phyloP scores from a whole-genome alignment of 2,888 invertebrate genomes.

The Scaptomyza reducta region DNA sequence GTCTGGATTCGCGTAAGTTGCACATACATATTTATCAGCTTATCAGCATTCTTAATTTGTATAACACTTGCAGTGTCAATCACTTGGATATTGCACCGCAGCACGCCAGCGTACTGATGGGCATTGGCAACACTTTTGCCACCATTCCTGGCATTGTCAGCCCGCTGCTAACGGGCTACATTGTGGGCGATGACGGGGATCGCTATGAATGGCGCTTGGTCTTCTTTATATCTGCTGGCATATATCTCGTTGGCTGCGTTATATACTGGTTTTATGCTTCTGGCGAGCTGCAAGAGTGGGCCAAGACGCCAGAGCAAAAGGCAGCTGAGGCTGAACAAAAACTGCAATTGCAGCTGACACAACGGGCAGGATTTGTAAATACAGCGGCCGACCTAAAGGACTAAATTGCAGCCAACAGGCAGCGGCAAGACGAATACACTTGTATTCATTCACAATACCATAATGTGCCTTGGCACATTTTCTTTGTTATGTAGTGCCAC shows the following conservation, averaged over 20 bases:
- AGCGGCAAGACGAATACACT: slow-evolving; percentile 30
- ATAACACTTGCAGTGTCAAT: slow-evolving; percentile 87
- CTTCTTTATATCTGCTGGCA: slow-evolving; percentile 92
- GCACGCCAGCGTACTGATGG: slow-evolving; percentile 96
- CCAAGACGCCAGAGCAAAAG: slow-evolving; percentile 83
- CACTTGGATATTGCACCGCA: slow-evolving; percentile 96
- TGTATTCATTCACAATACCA: slow-evolving; percentile 35
- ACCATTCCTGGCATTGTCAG: slow-evolving; percentile 96
- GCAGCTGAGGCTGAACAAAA: slow-evolving; percentile 76
- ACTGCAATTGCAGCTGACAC: slow-evolving; percentile 66
- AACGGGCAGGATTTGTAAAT: slow-evolving; percentile 78
- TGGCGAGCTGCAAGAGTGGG: slow-evolving; percentile 94
- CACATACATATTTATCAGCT: too few relatives aligned
- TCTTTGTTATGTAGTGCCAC: slow-evolving; percentile 57
- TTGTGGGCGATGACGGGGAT: slow-evolving; percentile 87
- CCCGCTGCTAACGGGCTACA: slow-evolving; percentile 91
- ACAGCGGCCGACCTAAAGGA: slow-evolving; percentile 83
- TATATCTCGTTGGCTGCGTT: slow-evolving; percentile 93
- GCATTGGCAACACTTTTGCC: slow-evolving; percentile 94
- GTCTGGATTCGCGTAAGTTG: slow-evolving; percentile 92
- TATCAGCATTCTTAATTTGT: not conserved
- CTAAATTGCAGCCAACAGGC: slow-evolving; percentile 44
- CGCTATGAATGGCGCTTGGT: slow-evolving; percentile 92
- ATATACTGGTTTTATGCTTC: slow-evolving; percentile 93
- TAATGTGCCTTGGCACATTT: slow-evolving; percentile 40